phyloP scores from a whole-genome alignment of 2,888 invertebrate species.

The Sesia bembeciformis region DNA sequence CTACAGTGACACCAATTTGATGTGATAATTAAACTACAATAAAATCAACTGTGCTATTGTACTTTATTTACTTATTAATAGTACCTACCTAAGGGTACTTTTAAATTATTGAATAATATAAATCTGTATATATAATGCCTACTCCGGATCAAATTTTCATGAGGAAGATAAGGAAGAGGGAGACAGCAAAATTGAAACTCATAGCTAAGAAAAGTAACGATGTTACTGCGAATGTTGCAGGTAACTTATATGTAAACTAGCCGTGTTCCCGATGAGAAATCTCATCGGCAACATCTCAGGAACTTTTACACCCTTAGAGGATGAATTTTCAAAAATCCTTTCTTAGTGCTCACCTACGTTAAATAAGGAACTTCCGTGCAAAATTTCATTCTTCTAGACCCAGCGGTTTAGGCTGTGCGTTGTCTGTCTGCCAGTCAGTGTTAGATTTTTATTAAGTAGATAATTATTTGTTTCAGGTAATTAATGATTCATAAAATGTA shows the following conservation, averaged over 20 bases:
- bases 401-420: too few species aligned
- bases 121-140: slow-evolving; percentile 15
- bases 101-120: not conserved
- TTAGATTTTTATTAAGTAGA: too few species aligned
- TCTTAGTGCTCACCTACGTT: not conserved
- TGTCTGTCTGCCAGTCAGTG: too few species aligned
- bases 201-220: slow-evolving; percentile 60
- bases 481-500: not conserved
- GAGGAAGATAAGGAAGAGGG: slow-evolving; percentile 85
- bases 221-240: slow-evolving; percentile 12
- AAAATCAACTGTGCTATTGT: not conserved
- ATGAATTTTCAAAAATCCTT: not conserved
- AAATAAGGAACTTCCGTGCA: too few species aligned
- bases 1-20: too few species aligned
- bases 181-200: slow-evolving; percentile 79
- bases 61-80: too few species aligned
- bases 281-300: not conserved
- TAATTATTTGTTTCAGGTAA: too few species aligned
- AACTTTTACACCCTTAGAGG: not conserved
- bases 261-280: not conserved
- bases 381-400: too few species aligned
- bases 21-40: not conserved
- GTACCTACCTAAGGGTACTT: not conserved
- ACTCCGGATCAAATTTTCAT: slow-evolving; percentile 82
- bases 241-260: not conserved